These are phyloP conservation scores for Romanogobio albipinnatus DNA, from an alignment of 2,113 vertebrate genomes.

Conservation along the genomic window DNA sequence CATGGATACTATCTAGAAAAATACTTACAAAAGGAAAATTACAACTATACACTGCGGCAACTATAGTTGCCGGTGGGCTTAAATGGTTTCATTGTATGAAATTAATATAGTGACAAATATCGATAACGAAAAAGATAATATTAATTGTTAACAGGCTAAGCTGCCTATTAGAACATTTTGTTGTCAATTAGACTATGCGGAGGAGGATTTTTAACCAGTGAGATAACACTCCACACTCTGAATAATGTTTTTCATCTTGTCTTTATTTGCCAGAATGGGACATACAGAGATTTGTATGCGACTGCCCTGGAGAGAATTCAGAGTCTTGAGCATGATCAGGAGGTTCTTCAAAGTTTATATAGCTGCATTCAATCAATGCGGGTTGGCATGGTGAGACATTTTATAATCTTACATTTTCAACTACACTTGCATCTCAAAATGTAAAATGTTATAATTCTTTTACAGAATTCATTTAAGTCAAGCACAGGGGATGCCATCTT, in stretches of 20 bases:
- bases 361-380: constrained; percentile 66
- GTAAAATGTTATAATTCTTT: not conserved
- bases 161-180: too few species aligned
- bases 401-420: not conserved
- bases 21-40: too few species aligned
- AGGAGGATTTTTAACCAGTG: too few species aligned
- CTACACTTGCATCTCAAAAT: not conserved
- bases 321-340: constrained; percentile 70
- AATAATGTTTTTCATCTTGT: constrained; percentile 21
- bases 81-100: too few species aligned
- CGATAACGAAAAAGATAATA: not conserved
- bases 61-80: too few species aligned
- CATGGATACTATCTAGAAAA: too few species aligned
- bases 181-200: too few species aligned
- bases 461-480: constrained; percentile 63
- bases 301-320: constrained; percentile 66
- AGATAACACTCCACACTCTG: not conserved
- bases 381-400: constrained; percentile 4
- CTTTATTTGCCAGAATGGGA: constrained; percentile 62
- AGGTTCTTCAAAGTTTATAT: constrained; percentile 65
- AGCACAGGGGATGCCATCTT: constrained; percentile 65
- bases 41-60: too few species aligned
- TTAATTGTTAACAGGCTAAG: too few species aligned
- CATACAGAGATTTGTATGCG: constrained; percentile 71
- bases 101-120: not conserved